These are phyloP conservation scores for Platorchestia sp. DNA, from an alignment of 1,140 invertebrate genomes.

Conservation along the genomic window DNA sequence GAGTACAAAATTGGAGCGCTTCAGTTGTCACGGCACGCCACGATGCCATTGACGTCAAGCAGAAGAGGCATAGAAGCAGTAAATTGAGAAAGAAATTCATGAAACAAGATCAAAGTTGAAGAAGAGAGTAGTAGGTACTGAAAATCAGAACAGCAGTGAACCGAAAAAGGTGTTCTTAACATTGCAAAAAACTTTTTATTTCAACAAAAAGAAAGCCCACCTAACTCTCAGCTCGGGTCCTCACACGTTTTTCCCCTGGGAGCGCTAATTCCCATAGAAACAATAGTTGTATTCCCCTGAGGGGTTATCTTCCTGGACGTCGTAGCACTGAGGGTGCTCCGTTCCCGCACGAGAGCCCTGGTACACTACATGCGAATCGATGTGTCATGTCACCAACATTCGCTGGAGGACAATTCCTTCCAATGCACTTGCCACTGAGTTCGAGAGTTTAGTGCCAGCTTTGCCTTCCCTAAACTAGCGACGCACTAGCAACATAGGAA, in stretches of 20 bases:
- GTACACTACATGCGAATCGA: not conserved
- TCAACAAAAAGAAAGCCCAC: too few species aligned
- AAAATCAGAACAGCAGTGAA: too few species aligned
- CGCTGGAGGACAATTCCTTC: not conserved
- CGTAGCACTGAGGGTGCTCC: not conserved
- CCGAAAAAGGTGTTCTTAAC: too few species aligned
- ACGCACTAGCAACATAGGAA: not conserved
- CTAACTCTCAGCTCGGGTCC: too few species aligned
- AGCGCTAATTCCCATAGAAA: too few species aligned
- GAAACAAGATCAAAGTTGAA: not conserved
- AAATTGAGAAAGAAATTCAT: not conserved
- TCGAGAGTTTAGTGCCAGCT: not conserved
- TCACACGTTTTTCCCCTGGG: too few species aligned
- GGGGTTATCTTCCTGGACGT: too few species aligned
- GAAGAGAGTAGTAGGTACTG: not conserved
- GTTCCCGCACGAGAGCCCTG: not conserved
- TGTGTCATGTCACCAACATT: not conserved
- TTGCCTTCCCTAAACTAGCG: not conserved
- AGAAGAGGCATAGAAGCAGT: too few species aligned
- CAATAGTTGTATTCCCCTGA: too few species aligned
- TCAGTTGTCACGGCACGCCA: not conserved
- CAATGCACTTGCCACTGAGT: not conserved
- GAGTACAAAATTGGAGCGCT: not conserved
- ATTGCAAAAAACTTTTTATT: too few species aligned
- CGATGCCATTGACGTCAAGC: too few species aligned